A percentile compares a stretch with the other conserved stretches of the same genome.
Evolutionary conservation across 2,797 vertebrate species (phyloP).

Genomic region (Fistularia tabacaria): DNA sequence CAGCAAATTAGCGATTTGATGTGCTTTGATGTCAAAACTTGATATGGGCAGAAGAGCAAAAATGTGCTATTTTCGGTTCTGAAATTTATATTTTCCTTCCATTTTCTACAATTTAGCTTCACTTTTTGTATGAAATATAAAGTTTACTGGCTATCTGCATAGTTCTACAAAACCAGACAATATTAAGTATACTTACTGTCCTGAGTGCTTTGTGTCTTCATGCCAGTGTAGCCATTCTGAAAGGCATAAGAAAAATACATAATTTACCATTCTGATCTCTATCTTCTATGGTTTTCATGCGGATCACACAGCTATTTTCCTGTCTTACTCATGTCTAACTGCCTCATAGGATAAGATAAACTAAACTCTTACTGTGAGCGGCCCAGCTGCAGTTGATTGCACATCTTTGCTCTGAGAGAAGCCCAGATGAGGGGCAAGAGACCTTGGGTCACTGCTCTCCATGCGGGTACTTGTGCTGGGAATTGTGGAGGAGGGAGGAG

Average conservation of each 20-base stretch:
- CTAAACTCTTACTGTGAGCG: slow-evolving; percentile 74
- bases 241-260: not conserved
- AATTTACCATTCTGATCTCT: too few relatives aligned
- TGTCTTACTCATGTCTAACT: not conserved
- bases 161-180: too few relatives aligned
- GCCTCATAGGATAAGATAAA: not conserved
- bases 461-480: slow-evolving; percentile 66
- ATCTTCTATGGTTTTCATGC: not conserved
- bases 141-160: not conserved
- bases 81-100: too few relatives aligned
- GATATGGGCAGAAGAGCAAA: too few relatives aligned
- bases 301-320: not conserved
- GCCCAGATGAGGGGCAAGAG: slow-evolving; percentile 67
- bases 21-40: too few relatives aligned
- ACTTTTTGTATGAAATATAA: not conserved
- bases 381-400: slow-evolving; percentile 51
- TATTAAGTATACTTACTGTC: slow-evolving; percentile 80
- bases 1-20: not conserved
- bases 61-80: too few relatives aligned
- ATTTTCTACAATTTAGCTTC: not conserved
- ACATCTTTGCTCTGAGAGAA: slow-evolving; percentile 74
- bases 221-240: slow-evolving; percentile 86
- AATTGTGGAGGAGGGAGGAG: slow-evolving; percentile 58
- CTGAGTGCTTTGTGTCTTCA: slow-evolving; percentile 78
- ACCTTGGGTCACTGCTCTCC: slow-evolving; percentile 71